phyloP scores from a whole-genome alignment of 2,888 invertebrate genomes.

The Chaetogeoica ovagalla region DNA sequence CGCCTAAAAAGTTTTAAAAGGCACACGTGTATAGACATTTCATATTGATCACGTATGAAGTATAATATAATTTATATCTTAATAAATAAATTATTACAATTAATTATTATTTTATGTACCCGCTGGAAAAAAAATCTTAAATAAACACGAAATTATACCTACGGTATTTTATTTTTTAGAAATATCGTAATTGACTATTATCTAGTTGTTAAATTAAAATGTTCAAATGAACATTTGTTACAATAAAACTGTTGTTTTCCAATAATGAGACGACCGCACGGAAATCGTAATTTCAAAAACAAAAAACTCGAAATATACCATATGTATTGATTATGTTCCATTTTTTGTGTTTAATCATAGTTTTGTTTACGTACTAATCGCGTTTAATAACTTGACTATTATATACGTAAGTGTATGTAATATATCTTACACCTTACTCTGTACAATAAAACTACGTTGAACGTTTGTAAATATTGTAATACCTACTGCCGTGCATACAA shows the following conservation, averaged over 20 bases:
- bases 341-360: not conserved
- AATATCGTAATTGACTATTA: not conserved
- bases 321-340: not conserved
- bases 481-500: not conserved
- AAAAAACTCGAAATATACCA: not conserved
- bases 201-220: not conserved
- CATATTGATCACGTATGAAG: too few species aligned
- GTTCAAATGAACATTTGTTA: not conserved
- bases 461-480: slow-evolving; percentile 7
- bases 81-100: too few species aligned
- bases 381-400: not conserved
- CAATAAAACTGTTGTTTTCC: not conserved
- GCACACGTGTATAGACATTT: too few species aligned
- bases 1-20: too few species aligned
- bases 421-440: not conserved
- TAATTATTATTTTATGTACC: too few species aligned
- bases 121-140: too few species aligned
- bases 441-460: not conserved
- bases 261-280: not conserved
- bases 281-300: not conserved
- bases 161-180: not conserved
- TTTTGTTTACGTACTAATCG: not conserved
- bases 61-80: too few species aligned
- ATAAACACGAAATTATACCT: not conserved
- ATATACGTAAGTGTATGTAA: not conserved